Base-by-base conservation (phyloP, 2,797 vertebrate species). In the Labeo calbasu region DNA sequence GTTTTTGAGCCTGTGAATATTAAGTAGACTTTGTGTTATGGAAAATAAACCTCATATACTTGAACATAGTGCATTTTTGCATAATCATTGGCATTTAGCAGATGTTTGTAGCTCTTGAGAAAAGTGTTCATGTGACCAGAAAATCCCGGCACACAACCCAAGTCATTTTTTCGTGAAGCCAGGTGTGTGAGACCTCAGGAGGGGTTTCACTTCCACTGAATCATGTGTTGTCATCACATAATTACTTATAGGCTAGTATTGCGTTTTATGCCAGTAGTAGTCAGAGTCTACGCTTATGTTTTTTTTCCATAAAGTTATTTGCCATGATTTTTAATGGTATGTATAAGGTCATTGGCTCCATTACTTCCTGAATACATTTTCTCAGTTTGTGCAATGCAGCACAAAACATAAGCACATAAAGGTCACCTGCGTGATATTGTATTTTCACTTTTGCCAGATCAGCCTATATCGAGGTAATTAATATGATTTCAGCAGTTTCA, bases 191-290 rank as follows among this genome's bases (percentile, higher is more conserved):
- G 75, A 82, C 40, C 48, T 28, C 73, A 79, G 43, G 69, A 78
- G 66, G 50, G 55, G 55, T 63, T 61, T 78, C 77, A 84, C 63
- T 87, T 87, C 77, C 76, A 81, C 51, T 55, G 40, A 75, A 75
- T 65, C 3, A n/a, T 21, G 57, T 36, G 72, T 59, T 51, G 65
- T 79, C 82, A 75, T 87, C 77, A 14, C n/a, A 72, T 71, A 80
- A 59, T 70, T 63, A 9, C 53, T 57, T 21, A 57, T 50, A 50
- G 57, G 57, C 46, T 63, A 36, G 19, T 43, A 68, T 23, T 0
- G 9, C 70, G 23, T 63, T 50, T 19, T 23, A 17, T 65, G 5
- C 10, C 23, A 63, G 70, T 73, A 17, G 25, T 23, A 63, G 57
- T 71, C 51, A 70, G 66, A 53, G 5, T 82, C 25, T 50, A 23